Conservation (phyloP, 2,113 vertebrate species). For the Lagenorhynchus albirostris region DNA sequence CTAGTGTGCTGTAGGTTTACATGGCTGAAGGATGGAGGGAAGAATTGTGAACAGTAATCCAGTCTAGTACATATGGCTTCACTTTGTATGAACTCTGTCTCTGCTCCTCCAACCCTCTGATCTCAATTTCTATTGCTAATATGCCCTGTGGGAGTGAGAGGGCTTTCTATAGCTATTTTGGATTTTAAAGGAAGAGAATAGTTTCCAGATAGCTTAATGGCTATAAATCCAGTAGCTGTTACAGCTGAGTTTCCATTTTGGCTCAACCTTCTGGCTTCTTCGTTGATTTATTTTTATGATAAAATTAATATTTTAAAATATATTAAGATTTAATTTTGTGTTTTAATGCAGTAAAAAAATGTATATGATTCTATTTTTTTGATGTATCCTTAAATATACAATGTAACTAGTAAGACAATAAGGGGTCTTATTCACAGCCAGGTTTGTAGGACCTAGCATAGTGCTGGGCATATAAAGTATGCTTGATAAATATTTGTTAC, state of each 20-base stretch:
- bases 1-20: neutral
- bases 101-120: neutral
- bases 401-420: neutral
- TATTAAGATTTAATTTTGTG: neutral
- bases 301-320: constrained; percentile 23
- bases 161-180: neutral
- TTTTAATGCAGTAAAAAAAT: neutral
- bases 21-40: neutral
- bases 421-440: neutral
- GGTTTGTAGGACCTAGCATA: neutral
- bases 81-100: neutral
- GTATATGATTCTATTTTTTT: neutral
- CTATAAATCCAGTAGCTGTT: constrained; percentile 14
- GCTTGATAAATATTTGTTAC: neutral
- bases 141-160: neutral
- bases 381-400: neutral
- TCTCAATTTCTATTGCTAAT: constrained; percentile 40
- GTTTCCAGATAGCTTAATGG: constrained; percentile 9
- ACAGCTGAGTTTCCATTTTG: constrained; percentile 44
- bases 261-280: neutral
- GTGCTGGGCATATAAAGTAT: neutral
- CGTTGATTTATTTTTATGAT: constrained; percentile 40
- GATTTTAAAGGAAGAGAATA: constrained; percentile 42
- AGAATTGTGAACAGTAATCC: neutral
- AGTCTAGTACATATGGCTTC: constrained; percentile 31